Conservation (phyloP, 2,113 vertebrate species). For the Solea senegalensis region DNA sequence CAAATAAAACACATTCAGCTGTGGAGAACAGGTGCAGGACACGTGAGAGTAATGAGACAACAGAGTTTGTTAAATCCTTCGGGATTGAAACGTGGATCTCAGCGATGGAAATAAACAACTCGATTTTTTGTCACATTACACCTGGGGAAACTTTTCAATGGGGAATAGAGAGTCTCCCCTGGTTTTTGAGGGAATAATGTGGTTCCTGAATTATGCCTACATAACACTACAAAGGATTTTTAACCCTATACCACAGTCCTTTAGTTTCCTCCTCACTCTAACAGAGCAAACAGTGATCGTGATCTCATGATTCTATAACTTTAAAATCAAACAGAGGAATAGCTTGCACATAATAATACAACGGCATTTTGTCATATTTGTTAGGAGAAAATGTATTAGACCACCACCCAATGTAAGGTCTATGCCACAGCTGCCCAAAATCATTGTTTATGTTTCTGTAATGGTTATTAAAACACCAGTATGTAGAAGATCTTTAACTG, state of each 20-base stretch:
- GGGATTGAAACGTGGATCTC: constrained; percentile 20
- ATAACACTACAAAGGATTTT: background rate
- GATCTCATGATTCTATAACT: too few species aligned
- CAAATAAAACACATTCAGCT: constrained; percentile 29
- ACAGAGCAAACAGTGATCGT: too few species aligned
- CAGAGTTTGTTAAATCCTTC: constrained; percentile 14
- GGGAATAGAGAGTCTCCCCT: constrained; percentile 22
- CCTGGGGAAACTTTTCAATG: constrained; percentile 33
- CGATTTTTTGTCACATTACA: constrained; percentile 11
- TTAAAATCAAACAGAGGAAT: too few species aligned
- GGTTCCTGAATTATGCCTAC: constrained; percentile 9
- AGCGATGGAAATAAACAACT: constrained; percentile 47
- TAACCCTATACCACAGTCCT: background rate
- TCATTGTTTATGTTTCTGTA: too few species aligned
- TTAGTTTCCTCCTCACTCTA: too few species aligned
- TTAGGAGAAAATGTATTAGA: too few species aligned
- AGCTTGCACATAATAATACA: too few species aligned
- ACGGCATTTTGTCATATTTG: too few species aligned
- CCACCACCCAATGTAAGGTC: too few species aligned
- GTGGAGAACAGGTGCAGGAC: constrained; percentile 18
- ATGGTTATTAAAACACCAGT: too few species aligned
- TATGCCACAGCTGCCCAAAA: too few species aligned
- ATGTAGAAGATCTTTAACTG: too few species aligned
- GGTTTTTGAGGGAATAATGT: constrained; percentile 33
- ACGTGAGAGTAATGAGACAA: constrained; percentile 27